These are phyloP conservation scores for Netelia melanura DNA, from an alignment of 2,888 invertebrate species.

Conservation along the genomic window DNA sequence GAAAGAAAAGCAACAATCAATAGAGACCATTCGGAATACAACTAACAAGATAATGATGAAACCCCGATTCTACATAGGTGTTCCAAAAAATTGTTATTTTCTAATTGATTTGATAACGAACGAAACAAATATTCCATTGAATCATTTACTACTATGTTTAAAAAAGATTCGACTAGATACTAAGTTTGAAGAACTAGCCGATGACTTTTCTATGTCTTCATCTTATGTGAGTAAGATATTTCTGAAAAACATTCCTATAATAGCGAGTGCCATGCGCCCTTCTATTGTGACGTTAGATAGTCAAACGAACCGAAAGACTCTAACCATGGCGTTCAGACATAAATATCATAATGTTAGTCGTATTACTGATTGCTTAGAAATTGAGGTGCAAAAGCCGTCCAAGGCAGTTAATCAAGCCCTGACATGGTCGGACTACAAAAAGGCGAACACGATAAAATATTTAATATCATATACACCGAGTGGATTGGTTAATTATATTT, in stretches of 20 bases:
- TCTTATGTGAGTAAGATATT: background rate
- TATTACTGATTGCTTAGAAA: conserved; percentile 75
- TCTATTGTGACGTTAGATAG: background rate
- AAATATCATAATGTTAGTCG: too few relatives aligned
- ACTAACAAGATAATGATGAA: background rate
- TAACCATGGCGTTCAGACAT: conserved; percentile 22
- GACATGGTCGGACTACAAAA: conserved; percentile 73
- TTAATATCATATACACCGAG: conserved; percentile 11
- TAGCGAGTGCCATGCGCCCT: background rate
- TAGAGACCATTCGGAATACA: background rate
- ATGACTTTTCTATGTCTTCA: background rate
- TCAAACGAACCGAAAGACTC: background rate
- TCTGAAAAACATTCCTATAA: background rate
- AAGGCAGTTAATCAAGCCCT: conserved; percentile 68
- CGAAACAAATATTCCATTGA: background rate
- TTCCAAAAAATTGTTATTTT: background rate
- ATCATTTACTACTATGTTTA: background rate
- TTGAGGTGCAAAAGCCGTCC: conserved; percentile 73
- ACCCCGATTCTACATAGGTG: background rate
- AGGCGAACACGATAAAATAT: too few relatives aligned
- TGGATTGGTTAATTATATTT: background rate
- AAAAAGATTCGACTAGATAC: background rate
- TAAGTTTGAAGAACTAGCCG: background rate
- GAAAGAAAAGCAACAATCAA: background rate
- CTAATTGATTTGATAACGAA: background rate